Evolutionary conservation across 2,888 invertebrate genomes (phyloP).

Genomic region (Ectemnius cavifrons): DNA sequence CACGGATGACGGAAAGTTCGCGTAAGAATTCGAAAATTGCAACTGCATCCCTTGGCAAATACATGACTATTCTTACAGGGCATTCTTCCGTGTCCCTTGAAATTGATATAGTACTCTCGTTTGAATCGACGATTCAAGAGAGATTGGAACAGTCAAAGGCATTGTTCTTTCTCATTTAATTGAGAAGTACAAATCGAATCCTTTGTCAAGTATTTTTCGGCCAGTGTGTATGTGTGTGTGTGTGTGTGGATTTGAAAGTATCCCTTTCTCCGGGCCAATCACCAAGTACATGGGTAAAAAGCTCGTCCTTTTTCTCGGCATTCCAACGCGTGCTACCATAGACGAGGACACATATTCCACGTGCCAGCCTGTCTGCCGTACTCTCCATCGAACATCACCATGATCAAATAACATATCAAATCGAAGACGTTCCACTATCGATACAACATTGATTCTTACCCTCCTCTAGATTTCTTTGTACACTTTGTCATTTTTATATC

Average conservation of each 20-base stretch:
- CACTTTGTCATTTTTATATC: no score
- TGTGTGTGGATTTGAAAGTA: no score
- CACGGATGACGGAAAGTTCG: constrained; percentile 22
- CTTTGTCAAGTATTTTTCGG: no score
- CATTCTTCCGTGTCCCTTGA: neutral
- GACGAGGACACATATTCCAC: constrained; percentile 13
- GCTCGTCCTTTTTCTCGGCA: constrained; percentile 7
- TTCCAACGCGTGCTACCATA: constrained; percentile 6
- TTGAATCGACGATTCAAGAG: no score
- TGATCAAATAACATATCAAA: constrained; percentile 11
- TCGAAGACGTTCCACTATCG: neutral
- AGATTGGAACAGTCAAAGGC: no score
- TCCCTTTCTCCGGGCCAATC: no score
- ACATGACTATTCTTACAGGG: neutral
- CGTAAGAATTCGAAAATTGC: constrained; percentile 41
- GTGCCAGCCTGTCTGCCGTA: constrained; percentile 9
- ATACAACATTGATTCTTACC: neutral
- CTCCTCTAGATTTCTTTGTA: no score
- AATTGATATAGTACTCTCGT: neutral
- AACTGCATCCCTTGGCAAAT: constrained; percentile 12
- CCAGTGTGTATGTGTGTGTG: no score
- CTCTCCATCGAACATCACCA: constrained; percentile 7
- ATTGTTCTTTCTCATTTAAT: no score
- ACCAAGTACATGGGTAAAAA: no score
- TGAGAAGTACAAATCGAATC: no score